Conservation (phyloP, 2,888 invertebrate species). For the Thymelicus lineola region DNA sequence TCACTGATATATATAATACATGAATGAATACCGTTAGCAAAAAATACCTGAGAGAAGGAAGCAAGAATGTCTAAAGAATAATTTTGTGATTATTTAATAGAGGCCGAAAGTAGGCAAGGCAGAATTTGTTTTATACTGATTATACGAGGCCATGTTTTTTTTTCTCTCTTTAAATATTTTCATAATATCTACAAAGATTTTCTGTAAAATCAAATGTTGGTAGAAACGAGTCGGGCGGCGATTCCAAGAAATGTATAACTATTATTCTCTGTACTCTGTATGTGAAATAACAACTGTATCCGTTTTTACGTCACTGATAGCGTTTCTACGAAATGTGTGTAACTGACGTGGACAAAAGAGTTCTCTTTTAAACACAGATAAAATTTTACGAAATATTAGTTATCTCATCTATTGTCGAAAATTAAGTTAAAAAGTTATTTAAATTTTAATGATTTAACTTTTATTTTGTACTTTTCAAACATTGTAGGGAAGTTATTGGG, state of each 20-base stretch:
- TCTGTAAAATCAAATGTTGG: background rate
- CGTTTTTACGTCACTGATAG: conserved; percentile 3
- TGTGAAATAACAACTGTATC: conserved; percentile 3
- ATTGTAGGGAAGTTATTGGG: no score
- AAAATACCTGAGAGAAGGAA: no score
- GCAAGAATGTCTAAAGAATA: no score
- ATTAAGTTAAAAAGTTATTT: no score
- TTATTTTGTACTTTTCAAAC: no score
- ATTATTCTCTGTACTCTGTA: conserved; percentile 2
- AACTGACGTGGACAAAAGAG: conserved; percentile 10
- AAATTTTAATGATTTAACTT: no score
- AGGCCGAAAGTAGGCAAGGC: no score
- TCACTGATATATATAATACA: no score
- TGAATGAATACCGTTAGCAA: no score
- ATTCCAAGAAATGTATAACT: conserved; percentile 3
- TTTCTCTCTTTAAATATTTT: background rate
- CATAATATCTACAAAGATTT: background rate
- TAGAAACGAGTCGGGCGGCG: background rate
- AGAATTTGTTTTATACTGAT: no score
- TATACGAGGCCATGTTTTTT: no score
- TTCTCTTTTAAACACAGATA: background rate
- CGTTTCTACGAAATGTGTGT: background rate
- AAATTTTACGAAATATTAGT: background rate
- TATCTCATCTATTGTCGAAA: background rate
- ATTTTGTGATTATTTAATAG: no score